phyloP scores from a whole-genome alignment of 2,113 vertebrate genomes.

The Speoplatyrhinus poulsoni region DNA sequence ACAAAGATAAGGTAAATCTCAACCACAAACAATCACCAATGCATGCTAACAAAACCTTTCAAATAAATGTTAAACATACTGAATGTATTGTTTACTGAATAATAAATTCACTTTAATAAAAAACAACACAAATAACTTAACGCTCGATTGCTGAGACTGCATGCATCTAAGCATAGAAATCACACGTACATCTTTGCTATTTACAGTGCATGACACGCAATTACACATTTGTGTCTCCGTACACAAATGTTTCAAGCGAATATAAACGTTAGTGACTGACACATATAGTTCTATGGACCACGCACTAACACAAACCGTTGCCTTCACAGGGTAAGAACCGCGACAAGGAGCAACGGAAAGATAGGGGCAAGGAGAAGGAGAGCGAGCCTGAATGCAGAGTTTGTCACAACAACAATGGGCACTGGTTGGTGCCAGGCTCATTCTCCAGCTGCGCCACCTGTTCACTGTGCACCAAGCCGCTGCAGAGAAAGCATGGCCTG shows the following conservation, averaged over 20 bases:
- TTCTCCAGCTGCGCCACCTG: conserved; percentile 85
- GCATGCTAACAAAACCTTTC: background rate
- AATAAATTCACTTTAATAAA: too few relatives aligned
- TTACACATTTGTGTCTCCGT: too few relatives aligned
- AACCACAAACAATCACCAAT: background rate
- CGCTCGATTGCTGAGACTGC: too few relatives aligned
- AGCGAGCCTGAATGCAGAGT: conserved; percentile 74
- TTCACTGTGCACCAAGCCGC: conserved; percentile 85
- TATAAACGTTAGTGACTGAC: background rate
- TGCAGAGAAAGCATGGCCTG: conserved; percentile 84
- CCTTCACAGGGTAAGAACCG: conserved; percentile 85
- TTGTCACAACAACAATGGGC: conserved; percentile 61
- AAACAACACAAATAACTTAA: too few relatives aligned
- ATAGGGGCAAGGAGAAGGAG: conserved; percentile 74
- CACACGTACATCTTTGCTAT: background rate
- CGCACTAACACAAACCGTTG: conserved; percentile 12
- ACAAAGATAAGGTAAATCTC: conserved; percentile 88
- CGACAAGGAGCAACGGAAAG: conserved; percentile 76
- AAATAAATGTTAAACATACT: too few relatives aligned
- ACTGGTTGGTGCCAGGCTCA: conserved; percentile 81
- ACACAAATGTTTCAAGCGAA: too few relatives aligned
- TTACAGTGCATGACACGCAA: background rate
- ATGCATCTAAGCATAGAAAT: too few relatives aligned
- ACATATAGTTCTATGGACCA: background rate
- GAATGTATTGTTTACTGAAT: too few relatives aligned